Conservation (phyloP, 1,140 invertebrate species). For the Chironomus tepperi region DNA sequence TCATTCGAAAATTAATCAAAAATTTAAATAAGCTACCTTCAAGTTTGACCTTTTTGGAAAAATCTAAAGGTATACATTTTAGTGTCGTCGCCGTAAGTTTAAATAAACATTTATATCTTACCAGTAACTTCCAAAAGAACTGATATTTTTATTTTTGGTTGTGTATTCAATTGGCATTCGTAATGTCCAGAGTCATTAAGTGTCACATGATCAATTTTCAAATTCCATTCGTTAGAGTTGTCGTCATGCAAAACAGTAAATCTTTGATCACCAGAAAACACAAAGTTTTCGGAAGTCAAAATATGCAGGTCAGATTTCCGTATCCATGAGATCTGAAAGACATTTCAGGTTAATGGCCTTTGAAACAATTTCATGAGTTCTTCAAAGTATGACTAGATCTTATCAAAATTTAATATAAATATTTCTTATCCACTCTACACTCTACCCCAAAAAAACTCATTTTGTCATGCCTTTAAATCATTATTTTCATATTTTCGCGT, state of each 20-base stretch:
- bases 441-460: too few relatives aligned
- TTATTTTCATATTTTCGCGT: too few relatives aligned
- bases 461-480: too few relatives aligned
- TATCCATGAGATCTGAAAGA: slow-evolving; percentile 66
- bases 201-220: slow-evolving; percentile 56
- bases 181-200: slow-evolving; percentile 59
- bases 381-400: too few relatives aligned
- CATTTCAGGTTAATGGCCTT: slow-evolving; percentile 25
- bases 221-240: slow-evolving; percentile 52
- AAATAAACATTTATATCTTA: too few relatives aligned
- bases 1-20: too few relatives aligned
- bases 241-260: slow-evolving; percentile 49
- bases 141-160: slow-evolving; percentile 65
- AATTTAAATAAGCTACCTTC: too few relatives aligned
- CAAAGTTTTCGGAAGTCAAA: slow-evolving; percentile 54
- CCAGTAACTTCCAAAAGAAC: slow-evolving; percentile 56
- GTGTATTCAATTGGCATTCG: slow-evolving; percentile 72
- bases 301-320: slow-evolving; percentile 63
- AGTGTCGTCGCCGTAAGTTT: too few relatives aligned
- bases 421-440: too few relatives aligned
- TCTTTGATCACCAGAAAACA: slow-evolving; percentile 63
- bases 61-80: too few relatives aligned
- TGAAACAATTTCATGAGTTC: background rate
- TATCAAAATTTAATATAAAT: too few relatives aligned
- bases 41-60: too few relatives aligned